These are phyloP conservation scores for Aphaenogaster ashmeadi DNA, from an alignment of 1,140 invertebrate genomes.

Conservation along the genomic window DNA sequence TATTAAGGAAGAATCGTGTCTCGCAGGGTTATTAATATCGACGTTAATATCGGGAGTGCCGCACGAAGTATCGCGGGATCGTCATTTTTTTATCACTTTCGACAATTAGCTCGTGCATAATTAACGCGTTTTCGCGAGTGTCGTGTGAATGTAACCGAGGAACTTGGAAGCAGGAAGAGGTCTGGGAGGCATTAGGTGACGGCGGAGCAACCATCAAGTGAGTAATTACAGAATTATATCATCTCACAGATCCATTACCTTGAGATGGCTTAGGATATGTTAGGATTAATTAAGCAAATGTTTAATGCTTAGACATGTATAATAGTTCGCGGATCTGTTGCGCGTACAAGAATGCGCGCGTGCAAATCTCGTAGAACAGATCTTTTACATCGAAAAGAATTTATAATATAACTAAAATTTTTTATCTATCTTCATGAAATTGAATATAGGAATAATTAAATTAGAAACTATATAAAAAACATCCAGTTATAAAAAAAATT, in stretches of 20 bases:
- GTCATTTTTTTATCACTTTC: neutral
- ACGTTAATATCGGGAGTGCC: neutral
- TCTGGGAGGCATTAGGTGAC: neutral
- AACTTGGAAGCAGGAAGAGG: neutral
- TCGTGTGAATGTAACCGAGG: neutral
- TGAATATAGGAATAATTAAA: neutral
- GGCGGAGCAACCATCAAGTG: neutral
- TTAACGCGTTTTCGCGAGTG: neutral
- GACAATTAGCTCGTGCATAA: neutral
- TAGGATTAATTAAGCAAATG: no score
- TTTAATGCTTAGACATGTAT: no score
- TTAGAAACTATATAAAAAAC: conserved; percentile 2
- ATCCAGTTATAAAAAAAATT: neutral
- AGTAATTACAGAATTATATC: neutral
- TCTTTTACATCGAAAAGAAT: neutral
- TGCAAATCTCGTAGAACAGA: no score
- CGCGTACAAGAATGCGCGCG: no score
- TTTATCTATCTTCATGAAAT: neutral
- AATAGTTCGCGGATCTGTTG: no score
- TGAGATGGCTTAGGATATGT: no score
- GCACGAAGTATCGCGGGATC: neutral
- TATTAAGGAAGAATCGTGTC: neutral
- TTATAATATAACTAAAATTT: neutral
- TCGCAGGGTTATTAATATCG: no score
- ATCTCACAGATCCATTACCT: no score